Conservation (phyloP, 2,888 invertebrate genomes). For the Chrysotoxum bicinctum region DNA sequence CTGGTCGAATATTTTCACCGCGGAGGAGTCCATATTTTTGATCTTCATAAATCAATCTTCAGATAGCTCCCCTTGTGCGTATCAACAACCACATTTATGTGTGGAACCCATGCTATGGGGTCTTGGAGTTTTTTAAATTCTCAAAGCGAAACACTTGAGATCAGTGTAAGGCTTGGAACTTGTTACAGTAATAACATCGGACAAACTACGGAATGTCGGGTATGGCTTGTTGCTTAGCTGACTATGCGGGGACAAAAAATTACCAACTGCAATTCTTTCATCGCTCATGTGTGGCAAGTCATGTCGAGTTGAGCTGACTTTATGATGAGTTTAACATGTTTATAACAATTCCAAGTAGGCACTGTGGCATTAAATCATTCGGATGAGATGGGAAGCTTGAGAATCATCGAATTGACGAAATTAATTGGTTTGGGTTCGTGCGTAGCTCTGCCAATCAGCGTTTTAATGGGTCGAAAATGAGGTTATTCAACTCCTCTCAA, state of each 20-base stretch:
- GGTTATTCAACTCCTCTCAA: constrained; percentile 23
- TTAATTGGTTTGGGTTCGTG: constrained; percentile 57
- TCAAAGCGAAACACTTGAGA: constrained; percentile 48
- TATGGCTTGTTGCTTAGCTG: constrained; percentile 16
- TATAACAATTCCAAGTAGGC: constrained; percentile 68
- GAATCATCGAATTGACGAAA: constrained; percentile 54
- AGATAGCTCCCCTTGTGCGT: constrained; percentile 28
- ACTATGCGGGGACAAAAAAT: constrained; percentile 23
- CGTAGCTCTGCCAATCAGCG: background rate
- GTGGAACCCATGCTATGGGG: constrained; percentile 53
- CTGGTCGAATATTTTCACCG: constrained; percentile 46
- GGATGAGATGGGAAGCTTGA: constrained; percentile 33
- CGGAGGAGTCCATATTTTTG: constrained; percentile 63
- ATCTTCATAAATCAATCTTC: constrained; percentile 70
- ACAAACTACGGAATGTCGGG: constrained; percentile 39
- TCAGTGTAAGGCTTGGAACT: constrained; percentile 40
- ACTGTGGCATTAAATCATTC: constrained; percentile 67
- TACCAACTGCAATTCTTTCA: constrained; percentile 40
- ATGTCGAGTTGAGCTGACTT: constrained; percentile 68
- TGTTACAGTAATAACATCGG: constrained; percentile 38
- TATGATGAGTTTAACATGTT: constrained; percentile 72
- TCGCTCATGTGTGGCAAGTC: constrained; percentile 73
- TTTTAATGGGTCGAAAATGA: constrained; percentile 9
- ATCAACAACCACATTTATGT: constrained; percentile 30
- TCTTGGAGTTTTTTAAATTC: constrained; percentile 70